Conservation (phyloP, 2,888 invertebrate genomes). For the Tanypteryx hageni region DNA sequence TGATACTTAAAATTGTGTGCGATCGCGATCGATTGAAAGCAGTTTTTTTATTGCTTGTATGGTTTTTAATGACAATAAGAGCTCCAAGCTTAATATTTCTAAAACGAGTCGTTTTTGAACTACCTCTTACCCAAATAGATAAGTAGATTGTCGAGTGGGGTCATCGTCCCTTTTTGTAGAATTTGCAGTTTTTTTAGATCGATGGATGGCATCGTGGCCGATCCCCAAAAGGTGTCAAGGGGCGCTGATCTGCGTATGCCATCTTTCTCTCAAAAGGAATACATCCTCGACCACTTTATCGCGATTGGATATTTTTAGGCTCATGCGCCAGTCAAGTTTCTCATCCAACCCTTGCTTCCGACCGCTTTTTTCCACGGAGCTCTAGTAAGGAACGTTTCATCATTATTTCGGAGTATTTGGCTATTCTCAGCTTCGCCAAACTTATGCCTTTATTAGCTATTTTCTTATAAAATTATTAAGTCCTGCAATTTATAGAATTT, state of each 20-base stretch:
- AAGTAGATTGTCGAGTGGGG: neutral
- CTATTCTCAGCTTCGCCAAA: neutral
- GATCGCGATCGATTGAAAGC: too few species aligned
- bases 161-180: neutral
- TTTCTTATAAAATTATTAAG: too few species aligned
- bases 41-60: too few species aligned
- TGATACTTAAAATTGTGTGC: too few species aligned
- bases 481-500: too few species aligned
- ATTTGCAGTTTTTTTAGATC: neutral
- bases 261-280: neutral
- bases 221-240: neutral
- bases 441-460: too few species aligned
- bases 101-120: too few species aligned
- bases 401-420: neutral
- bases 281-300: neutral
- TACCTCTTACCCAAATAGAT: too few species aligned
- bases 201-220: neutral
- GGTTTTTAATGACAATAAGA: too few species aligned
- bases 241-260: neutral
- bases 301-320: constrained; percentile 3
- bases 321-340: neutral
- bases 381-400: neutral
- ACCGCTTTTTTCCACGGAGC: neutral
- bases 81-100: too few species aligned
- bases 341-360: neutral